phyloP scores from a whole-genome alignment of 1,140 invertebrate species.

The Bombus ignitus region DNA sequence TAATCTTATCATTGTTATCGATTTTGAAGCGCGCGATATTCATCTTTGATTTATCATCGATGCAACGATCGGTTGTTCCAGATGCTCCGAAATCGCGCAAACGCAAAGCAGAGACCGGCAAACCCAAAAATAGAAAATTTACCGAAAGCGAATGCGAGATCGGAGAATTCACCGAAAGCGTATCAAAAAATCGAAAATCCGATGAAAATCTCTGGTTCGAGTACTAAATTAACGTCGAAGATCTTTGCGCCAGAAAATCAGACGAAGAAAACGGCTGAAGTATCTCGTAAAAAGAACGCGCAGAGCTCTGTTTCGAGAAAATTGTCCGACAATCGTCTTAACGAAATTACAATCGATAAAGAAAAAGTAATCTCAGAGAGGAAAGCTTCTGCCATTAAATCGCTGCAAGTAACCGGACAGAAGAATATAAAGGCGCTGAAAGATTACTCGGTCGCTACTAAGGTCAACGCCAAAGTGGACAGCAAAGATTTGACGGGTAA shows the following conservation, averaged over 20 bases:
- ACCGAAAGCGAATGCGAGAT: neutral
- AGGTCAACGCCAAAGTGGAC: neutral
- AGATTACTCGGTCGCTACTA: neutral
- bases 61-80: neutral
- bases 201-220: neutral
- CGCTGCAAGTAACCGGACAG: neutral
- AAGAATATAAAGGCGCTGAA: slow-evolving; percentile 5
- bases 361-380: neutral
- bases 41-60: neutral
- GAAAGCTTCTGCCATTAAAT: neutral
- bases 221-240: neutral
- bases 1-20: neutral
- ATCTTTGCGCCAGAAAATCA: neutral
- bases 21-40: neutral
- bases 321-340: slow-evolving; percentile 11
- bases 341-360: neutral
- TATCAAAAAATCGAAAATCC: neutral
- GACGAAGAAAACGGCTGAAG: neutral
- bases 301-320: slow-evolving; percentile 2
- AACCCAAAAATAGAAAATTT: neutral
- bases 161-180: neutral
- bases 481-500: neutral
- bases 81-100: neutral
- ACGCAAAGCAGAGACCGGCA: neutral
- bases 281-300: neutral